These are phyloP conservation scores for Dallia pectoralis DNA, from an alignment of 2,797 vertebrate genomes.

Conservation along the genomic window DNA sequence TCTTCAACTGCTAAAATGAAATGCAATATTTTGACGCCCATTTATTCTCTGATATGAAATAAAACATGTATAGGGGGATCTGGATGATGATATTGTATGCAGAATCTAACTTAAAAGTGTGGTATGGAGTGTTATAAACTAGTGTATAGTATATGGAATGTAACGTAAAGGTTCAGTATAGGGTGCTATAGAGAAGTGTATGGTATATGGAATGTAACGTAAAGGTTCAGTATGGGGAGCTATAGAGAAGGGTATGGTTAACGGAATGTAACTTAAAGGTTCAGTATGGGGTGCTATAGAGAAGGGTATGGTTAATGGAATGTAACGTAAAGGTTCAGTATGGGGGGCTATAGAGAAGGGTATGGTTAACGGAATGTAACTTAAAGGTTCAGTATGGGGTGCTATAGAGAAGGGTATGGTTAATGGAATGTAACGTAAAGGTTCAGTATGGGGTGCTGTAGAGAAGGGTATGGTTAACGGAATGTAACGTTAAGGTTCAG, in stretches of 20 bases:
- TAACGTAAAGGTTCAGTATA: too few relatives aligned
- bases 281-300: not conserved
- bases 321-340: conserved; percentile 70
- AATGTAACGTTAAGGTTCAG: conserved; percentile 58
- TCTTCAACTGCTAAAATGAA: not conserved
- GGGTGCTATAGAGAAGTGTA: conserved; percentile 4
- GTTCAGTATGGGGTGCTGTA: not conserved
- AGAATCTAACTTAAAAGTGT: too few relatives aligned
- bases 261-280: conserved; percentile 74
- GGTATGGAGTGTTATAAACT: too few relatives aligned
- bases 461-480: conserved; percentile 9
- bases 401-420: not conserved
- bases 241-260: conserved; percentile 7
- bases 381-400: conserved; percentile 62
- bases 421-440: conserved; percentile 71
- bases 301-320: conserved; percentile 12
- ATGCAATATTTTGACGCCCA: not conserved
- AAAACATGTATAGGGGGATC: not conserved
- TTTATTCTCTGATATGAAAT: not conserved
- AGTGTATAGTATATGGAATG: too few relatives aligned
- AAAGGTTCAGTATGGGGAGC: conserved; percentile 41
- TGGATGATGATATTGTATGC: not conserved
- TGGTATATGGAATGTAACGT: conserved; percentile 65
- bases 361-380: conserved; percentile 54
- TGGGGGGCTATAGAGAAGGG: not conserved